Evolutionary conservation across 2,888 invertebrate genomes (phyloP), one percentile per base, ranked within the genome.

Genomic region (Osedax frankpressi): DNA sequence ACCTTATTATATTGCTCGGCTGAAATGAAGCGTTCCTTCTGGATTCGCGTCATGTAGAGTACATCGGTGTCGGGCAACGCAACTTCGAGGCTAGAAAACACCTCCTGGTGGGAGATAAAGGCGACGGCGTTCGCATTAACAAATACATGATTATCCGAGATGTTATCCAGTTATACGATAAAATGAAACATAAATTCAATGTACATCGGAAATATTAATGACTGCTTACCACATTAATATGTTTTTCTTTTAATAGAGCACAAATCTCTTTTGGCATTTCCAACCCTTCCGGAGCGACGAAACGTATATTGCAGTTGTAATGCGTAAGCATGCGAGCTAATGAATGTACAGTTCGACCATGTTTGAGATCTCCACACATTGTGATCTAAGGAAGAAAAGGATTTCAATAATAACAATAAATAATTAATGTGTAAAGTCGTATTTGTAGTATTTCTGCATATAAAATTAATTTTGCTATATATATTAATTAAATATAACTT

Each of bases 301-400:
- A 97, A 76, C 91, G 89, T 71, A 99, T 84, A 76, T 92, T 92
- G 0, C 97, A 93, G 82, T 93, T 92, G 85, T 99, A 99, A 44
- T 94, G 86, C 0, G 95, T 95, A 73, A 99, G 86, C 11, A 99
- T 88, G 76, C 92, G 89, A 2, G 96, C 96, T 74, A 98, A 86
- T 0, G 97, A 98, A 85, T 99, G 98, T 0, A 98, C 98, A 1
- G 98, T 98, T 59, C 98, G 89, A 0, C 98, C 97, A 85, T 99
- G 92, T 84, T 94, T 95, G 78, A 99, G 87, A 85, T 99, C 98
- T 2, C 98, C 98, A 26, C 97, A 96, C 90, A 98, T 90, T 0
- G 97, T 97, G 72, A 98, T 94, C 86, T 86, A n/a, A n/a, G n/a
- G n/a, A n/a, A n/a, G n/a, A n/a, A n/a, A n/a, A n/a, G n/a, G n/a